These are phyloP conservation scores for Dyspetes luteomarginatus DNA, from an alignment of 2,888 invertebrate genomes.

Conservation along the genomic window DNA sequence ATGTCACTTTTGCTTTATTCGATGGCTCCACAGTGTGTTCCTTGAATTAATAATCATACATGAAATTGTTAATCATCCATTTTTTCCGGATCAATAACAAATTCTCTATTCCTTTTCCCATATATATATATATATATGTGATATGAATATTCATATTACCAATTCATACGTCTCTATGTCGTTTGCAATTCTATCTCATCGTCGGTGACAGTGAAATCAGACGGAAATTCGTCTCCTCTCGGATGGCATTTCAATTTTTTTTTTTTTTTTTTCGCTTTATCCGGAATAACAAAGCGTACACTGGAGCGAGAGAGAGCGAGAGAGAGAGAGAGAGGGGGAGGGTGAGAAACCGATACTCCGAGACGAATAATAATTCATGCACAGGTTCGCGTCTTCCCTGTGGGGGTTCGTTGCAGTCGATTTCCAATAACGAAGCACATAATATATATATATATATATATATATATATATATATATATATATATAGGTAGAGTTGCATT, in stretches of 20 bases:
- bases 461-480: neutral
- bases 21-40: too few species aligned
- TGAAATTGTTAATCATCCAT: neutral
- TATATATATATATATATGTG: neutral
- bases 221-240: slow-evolving; percentile 17
- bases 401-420: slow-evolving; percentile 29
- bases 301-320: neutral
- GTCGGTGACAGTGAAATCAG: neutral
- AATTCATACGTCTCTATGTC: neutral
- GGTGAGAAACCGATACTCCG: slow-evolving; percentile 10
- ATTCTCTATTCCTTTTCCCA: neutral
- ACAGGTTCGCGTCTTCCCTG: neutral
- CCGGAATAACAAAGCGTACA: slow-evolving; percentile 1
- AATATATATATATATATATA: slow-evolving; percentile 26
- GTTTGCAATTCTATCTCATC: neutral
- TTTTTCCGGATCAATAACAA: neutral
- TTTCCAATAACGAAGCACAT: slow-evolving; percentile 35
- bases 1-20: too few species aligned
- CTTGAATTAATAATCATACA: too few species aligned
- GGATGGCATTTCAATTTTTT: slow-evolving; percentile 19
- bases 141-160: slow-evolving; percentile 3
- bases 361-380: slow-evolving; percentile 28
- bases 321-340: neutral
- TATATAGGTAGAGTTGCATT: neutral
- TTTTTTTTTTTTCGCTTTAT: slow-evolving; percentile 7